Evolutionary conservation across 2,888 invertebrate species (phyloP).

Genomic region (Imbricaverruca yamaguchii): DNA sequence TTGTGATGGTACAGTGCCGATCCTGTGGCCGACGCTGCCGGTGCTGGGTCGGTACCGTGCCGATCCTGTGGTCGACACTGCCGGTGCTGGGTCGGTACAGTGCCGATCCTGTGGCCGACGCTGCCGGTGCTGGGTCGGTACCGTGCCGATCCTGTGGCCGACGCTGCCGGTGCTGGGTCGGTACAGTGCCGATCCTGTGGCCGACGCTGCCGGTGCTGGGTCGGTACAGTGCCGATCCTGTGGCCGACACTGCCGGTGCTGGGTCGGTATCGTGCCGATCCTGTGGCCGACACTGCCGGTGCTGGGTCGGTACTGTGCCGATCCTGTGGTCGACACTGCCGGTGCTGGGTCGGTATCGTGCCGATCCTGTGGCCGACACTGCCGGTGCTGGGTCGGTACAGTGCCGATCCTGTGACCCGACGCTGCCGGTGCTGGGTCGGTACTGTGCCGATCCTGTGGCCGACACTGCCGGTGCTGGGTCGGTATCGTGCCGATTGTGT

Average conservation of each 20-base stretch:
- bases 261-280: conserved; percentile 28
- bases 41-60: no score
- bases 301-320: no score
- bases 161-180: conserved; percentile 28
- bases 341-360: no score
- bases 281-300: no score
- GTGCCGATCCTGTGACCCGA: conserved; percentile 8
- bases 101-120: background rate
- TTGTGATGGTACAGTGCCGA: no score
- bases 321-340: background rate
- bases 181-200: conserved; percentile 23
- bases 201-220: background rate
- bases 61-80: no score
- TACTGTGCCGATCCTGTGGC: no score
- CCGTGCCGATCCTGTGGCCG: no score
- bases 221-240: no score
- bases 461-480: conserved; percentile 26
- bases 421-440: background rate
- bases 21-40: no score
- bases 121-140: background rate
- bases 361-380: no score
- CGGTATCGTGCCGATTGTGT: conserved; percentile 25
- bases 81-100: no score
- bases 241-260: conserved; percentile 23
- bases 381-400: conserved; percentile 29